These are phyloP conservation scores for Diplazon laetatorius DNA, from an alignment of 2,888 invertebrate genomes.

Conservation along the genomic window DNA sequence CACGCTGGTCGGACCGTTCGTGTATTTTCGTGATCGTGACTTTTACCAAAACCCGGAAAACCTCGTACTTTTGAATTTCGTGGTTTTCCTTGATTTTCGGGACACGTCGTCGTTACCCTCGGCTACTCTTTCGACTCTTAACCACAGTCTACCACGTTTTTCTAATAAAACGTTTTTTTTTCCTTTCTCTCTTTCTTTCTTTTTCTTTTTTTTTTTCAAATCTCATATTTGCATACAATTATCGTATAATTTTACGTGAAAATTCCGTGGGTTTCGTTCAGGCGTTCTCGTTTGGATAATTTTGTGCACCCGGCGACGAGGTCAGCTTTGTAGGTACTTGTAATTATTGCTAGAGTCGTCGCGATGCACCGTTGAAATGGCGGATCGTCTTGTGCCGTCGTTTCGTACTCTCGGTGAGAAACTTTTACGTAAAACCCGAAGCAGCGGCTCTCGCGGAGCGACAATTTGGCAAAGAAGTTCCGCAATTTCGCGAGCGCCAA, in stretches of 20 bases:
- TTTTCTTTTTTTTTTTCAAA: no score
- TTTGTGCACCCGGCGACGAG: slow-evolving; percentile 42
- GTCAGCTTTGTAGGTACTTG: slow-evolving; percentile 49
- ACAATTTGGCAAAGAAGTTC: slow-evolving; percentile 58
- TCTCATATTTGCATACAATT: slow-evolving; percentile 43
- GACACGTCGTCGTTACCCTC: slow-evolving; percentile 20
- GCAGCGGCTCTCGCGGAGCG: slow-evolving; percentile 26
- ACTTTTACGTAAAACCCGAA: slow-evolving; percentile 32
- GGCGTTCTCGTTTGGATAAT: slow-evolving; percentile 49
- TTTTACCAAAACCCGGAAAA: slow-evolving; percentile 38
- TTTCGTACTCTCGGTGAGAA: slow-evolving; percentile 23
- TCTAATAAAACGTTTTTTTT: slow-evolving; percentile 9
- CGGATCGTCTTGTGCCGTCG: neutral
- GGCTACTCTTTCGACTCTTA: slow-evolving; percentile 1
- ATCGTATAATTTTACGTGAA: slow-evolving; percentile 53
- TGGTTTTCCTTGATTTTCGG: slow-evolving; percentile 42
- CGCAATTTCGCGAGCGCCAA: slow-evolving; percentile 46
- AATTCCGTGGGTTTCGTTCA: slow-evolving; percentile 2
- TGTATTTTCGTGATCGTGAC: slow-evolving; percentile 16
- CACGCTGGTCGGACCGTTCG: slow-evolving; percentile 19
- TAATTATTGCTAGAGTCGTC: slow-evolving; percentile 55
- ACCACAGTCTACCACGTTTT: neutral
- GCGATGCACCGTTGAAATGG: neutral
- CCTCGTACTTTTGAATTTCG: slow-evolving; percentile 5
- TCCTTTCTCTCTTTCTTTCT: no score